A percentile compares a stretch with the other conserved stretches of the same genome.
phyloP scores from a whole-genome alignment of 2,888 invertebrate genomes.

The Callosobruchus maculatus region DNA sequence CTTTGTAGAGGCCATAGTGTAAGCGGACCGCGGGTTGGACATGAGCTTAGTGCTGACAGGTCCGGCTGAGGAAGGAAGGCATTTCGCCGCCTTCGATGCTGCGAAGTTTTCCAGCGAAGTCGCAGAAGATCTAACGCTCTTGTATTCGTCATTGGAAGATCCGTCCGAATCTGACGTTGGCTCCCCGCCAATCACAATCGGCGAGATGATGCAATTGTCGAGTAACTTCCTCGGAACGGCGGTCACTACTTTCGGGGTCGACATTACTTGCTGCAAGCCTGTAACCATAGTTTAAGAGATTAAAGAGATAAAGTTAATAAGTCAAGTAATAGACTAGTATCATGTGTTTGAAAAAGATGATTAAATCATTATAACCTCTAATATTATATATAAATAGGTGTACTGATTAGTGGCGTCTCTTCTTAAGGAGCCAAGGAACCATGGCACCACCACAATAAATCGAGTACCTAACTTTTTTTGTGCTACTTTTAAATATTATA shows the following conservation, averaged over 20 bases:
- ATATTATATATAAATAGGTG: no score
- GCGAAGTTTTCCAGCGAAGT: conserved; percentile 27
- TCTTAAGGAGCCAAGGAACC: no score
- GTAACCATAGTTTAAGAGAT: no score
- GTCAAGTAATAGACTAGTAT: no score
- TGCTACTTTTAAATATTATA: no score
- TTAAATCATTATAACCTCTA: no score
- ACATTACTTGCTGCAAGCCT: conserved; percentile 44
- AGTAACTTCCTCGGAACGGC: conserved; percentile 19
- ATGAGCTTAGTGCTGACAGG: conserved; percentile 19
- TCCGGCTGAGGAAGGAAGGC: conserved; percentile 21
- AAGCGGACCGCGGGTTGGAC: conserved; percentile 23
- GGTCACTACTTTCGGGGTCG: conserved; percentile 42
- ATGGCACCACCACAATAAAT: no score
- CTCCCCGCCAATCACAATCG: conserved; percentile 32
- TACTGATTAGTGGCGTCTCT: no score
- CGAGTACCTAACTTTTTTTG: no score
- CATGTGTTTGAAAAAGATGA: no score
- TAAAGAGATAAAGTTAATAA: no score
- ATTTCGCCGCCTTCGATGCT: conserved; percentile 24
- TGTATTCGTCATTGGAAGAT: conserved; percentile 41
- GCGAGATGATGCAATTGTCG: conserved; percentile 39
- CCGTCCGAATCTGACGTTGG: conserved; percentile 42
- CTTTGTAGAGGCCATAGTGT: conserved; percentile 24
- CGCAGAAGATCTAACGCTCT: conserved; percentile 31